Evolutionary conservation across 2,888 invertebrate genomes (phyloP).

Genomic region (Phyllotreta striolata): DNA sequence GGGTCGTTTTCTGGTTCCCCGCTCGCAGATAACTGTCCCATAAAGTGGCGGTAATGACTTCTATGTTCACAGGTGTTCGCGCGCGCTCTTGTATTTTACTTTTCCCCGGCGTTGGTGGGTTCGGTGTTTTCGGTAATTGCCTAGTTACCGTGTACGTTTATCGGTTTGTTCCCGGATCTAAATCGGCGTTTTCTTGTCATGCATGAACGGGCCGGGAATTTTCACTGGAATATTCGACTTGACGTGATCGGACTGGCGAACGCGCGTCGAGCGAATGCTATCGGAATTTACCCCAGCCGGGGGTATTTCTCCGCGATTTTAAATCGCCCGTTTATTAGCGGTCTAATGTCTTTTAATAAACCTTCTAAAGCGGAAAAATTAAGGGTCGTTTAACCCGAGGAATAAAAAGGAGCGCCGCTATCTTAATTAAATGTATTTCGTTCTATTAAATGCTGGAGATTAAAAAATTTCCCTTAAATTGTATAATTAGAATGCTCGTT

Average conservation of each 20-base stretch:
- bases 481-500: no score
- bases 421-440: constrained; percentile 16
- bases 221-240: constrained; percentile 2
- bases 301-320: background rate
- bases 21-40: constrained; percentile 52
- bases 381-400: constrained; percentile 15
- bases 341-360: constrained; percentile 8
- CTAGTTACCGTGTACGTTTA: constrained; percentile 35
- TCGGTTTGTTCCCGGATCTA: constrained; percentile 32
- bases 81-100: constrained; percentile 51
- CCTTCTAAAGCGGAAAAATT: constrained; percentile 12
- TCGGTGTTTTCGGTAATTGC: constrained; percentile 47
- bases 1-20: constrained; percentile 41
- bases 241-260: background rate
- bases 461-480: no score
- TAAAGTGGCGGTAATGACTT: constrained; percentile 53
- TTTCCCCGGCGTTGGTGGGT: constrained; percentile 42
- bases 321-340: constrained; percentile 6
- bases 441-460: background rate
- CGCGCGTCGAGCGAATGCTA: no score
- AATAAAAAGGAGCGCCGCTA: constrained; percentile 10
- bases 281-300: no score
- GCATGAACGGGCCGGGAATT: constrained; percentile 12
- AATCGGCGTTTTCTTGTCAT: constrained; percentile 30
- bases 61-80: constrained; percentile 53